Evolutionary conservation across 2,888 invertebrate genomes (phyloP).

Genomic region (Exephanes ischioxanthus): DNA sequence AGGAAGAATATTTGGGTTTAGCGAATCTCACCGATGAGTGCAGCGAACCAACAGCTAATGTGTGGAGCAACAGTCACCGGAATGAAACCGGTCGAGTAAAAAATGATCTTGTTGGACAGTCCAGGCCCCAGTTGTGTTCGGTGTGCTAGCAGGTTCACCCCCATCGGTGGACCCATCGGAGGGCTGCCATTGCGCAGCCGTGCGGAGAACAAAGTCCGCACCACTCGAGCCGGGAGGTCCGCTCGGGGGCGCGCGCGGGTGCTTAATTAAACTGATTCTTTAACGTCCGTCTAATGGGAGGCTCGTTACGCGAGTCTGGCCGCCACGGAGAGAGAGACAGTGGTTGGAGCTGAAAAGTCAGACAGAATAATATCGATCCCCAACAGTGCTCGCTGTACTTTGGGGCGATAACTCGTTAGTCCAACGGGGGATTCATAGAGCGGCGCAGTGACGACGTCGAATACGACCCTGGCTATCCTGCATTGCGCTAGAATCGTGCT

Average conservation of each 20-base stretch:
- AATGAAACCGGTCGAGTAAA: constrained; percentile 28
- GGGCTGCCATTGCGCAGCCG: constrained; percentile 57
- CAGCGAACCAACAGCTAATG: not conserved
- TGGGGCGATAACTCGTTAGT: constrained; percentile 62
- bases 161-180: constrained; percentile 33
- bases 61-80: constrained; percentile 8
- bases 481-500: constrained; percentile 53
- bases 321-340: constrained; percentile 32
- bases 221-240: constrained; percentile 49
- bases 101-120: constrained; percentile 58
- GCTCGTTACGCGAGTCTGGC: constrained; percentile 70
- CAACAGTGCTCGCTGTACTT: constrained; percentile 26
- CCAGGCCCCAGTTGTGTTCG: constrained; percentile 38
- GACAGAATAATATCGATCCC: constrained; percentile 69
- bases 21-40: not conserved
- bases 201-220: constrained; percentile 64
- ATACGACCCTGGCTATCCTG: constrained; percentile 11
- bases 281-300: constrained; percentile 71
- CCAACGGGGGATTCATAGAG: constrained; percentile 31
- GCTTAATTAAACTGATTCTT: constrained; percentile 73
- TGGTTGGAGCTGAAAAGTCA: constrained; percentile 53
- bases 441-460: constrained; percentile 9
- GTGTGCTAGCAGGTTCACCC: constrained; percentile 35
- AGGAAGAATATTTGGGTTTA: not conserved
- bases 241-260: constrained; percentile 44